Evolutionary conservation across 2,113 vertebrate genomes (phyloP).

Genomic region (Macquaria australasica): DNA sequence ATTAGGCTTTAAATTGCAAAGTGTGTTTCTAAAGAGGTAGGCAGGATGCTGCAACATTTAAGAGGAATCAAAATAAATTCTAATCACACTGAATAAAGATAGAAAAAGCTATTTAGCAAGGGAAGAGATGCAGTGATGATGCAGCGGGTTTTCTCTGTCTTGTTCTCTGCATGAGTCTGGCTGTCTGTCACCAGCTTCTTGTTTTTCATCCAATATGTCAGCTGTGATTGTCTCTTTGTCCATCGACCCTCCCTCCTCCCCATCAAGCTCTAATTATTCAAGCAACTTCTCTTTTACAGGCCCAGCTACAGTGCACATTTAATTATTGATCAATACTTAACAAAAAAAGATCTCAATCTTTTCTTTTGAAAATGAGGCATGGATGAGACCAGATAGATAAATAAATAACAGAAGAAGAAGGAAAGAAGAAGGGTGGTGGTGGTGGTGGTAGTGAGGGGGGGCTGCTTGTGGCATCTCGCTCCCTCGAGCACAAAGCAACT

Average conservation of each 20-base stretch:
- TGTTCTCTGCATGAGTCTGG: conserved; percentile 9
- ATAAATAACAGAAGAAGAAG: conserved; percentile 34
- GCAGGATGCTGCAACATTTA: not conserved
- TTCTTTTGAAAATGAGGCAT: conserved; percentile 25
- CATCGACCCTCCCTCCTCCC: not conserved
- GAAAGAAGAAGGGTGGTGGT: not conserved
- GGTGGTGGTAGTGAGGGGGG: too few species aligned
- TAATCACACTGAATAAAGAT: conserved; percentile 23
- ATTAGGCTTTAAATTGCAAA: not conserved
- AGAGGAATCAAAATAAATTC: not conserved
- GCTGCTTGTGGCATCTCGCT: conserved; percentile 58
- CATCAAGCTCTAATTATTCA: conserved; percentile 51
- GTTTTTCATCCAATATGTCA: conserved; percentile 13
- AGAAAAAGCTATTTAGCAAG: not conserved
- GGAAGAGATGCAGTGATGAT: not conserved
- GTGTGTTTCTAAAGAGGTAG: not conserved
- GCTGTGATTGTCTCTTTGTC: conserved; percentile 26
- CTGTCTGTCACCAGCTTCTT: conserved; percentile 30
- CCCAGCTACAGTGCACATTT: conserved; percentile 40
- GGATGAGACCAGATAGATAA: conserved; percentile 38
- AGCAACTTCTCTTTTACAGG: conserved; percentile 47
- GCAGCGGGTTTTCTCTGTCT: conserved; percentile 24
- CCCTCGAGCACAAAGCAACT: conserved; percentile 73
- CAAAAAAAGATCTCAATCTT: conserved; percentile 36
- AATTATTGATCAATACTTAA: conserved; percentile 68